These are phyloP conservation scores for Parnassius mnemosyne DNA, from an alignment of 2,888 invertebrate species.

Conservation along the genomic window DNA sequence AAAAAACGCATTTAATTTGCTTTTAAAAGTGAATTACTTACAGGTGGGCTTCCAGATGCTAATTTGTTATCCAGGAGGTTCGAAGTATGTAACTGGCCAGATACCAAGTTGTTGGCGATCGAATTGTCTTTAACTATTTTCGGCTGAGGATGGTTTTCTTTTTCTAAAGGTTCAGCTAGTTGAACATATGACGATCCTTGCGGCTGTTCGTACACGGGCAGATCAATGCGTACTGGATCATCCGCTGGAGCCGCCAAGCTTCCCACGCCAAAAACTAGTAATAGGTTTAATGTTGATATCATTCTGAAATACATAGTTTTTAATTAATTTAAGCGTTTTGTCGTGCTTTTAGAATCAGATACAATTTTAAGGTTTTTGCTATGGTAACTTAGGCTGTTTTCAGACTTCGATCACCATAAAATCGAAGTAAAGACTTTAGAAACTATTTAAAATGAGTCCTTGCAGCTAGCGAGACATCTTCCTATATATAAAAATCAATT, in stretches of 20 bases:
- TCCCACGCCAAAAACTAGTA: conserved; percentile 39
- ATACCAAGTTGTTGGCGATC: conserved; percentile 41
- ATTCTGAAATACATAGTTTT: conserved; percentile 44
- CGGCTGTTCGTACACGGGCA: conserved; percentile 65
- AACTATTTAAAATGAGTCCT: too few relatives aligned
- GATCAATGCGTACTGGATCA: conserved; percentile 60
- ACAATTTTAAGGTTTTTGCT: too few relatives aligned
- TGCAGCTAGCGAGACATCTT: too few relatives aligned
- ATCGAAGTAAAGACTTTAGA: too few relatives aligned
- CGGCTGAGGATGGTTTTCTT: conserved; percentile 53
- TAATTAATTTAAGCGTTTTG: too few relatives aligned
- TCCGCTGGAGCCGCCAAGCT: conserved; percentile 56
- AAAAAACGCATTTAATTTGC: too few relatives aligned
- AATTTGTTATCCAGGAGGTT: conserved; percentile 39
- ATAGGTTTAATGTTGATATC: conserved; percentile 30
- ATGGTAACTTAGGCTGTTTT: too few relatives aligned
- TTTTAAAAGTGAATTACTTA: conserved; percentile 27
- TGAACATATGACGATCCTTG: conserved; percentile 37
- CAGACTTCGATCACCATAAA: too few relatives aligned
- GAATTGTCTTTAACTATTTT: conserved; percentile 38
- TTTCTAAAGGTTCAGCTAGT: conserved; percentile 40
- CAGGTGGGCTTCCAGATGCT: conserved; percentile 19
- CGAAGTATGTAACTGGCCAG: conserved; percentile 46
- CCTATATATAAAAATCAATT: too few relatives aligned
- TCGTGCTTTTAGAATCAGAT: too few relatives aligned